Evolutionary conservation across 2,797 vertebrate species (phyloP), one percentile per base, ranked within the genome.

Genomic region (Numenius phaeopus): DNA sequence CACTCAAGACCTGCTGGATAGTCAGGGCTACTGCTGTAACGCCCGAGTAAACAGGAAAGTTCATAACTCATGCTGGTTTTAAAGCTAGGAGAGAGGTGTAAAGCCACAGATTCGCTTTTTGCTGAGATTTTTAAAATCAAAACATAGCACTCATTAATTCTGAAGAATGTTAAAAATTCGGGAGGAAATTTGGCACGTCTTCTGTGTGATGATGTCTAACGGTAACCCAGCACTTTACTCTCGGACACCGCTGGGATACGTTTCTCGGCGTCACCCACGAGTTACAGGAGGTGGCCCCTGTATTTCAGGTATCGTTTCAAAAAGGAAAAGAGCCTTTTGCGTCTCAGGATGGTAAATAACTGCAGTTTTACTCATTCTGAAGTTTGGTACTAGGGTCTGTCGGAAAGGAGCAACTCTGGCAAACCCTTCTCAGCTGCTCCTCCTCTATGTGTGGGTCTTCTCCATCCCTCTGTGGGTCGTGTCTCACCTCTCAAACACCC

Each of bases 241-340:
- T 2, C 10, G 11, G 6, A 23, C 34, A 8, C 6, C 0, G 1
- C 6, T 1, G 13, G 37, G 5, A 26, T 13, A 52, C 24, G 3
- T 29, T 76, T 34, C 52, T 20, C 57, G 17, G 49, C 49, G 40
- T 11, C 49, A 19, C 19, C 39, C 4, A 0, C 2, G 22, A 67
- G 39, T 21, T 14, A 26, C 39, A 19, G 12, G 14, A 39, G 24
- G 21, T 2, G 1, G 27, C 15, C 29, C 83, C 4, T 7, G 14
- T 27, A 13, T 8, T 40, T 32, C 16, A 66, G 42, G 10, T 7
- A 26, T 9, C 15, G 14, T 12, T 57, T 65, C 37, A 46, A 18
- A 21, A 67, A 66, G 58, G 62, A 34, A 39, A 17, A 30, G 6
- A 72, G 54, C 15, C 27, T 32, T 58, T n/a, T 1, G 0, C 40